Evolutionary conservation across 2,113 vertebrate genomes (phyloP), one percentile per base, ranked within the genome.

Genomic region (Hemicordylus capensis): DNA sequence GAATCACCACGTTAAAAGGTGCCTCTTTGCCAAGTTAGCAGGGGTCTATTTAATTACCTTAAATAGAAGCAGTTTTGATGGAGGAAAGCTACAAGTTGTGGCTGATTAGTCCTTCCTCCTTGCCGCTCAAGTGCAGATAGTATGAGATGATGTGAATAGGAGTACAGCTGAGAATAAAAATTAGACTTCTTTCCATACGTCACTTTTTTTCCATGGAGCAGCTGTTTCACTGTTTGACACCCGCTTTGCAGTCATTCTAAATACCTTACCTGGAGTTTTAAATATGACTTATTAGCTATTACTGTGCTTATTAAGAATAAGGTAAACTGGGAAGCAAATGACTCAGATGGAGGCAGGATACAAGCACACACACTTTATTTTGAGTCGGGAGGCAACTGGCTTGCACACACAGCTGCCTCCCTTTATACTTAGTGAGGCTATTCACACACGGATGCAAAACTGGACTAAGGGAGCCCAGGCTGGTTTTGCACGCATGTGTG

Each of bases 241-340:
- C 26, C 82, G 37, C 80, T 89, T 54, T 0, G 80, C 15, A 92
- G 83, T 75, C 0, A 46, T 84, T 87, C 87, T 54, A 85, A 79
- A 85, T 89, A 83, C 63, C 66, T 92, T 91, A 84, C 37, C 31
- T 87, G 12, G 10, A 87, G 72, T 19, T 89, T 56, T 88, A 31
- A 63, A 70, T 89, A 85, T 74, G 24, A 54, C 44, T 88, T 91
- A 85, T 89, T 92, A 67, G 22, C 76, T 20, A 89, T 74, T 72
- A 80, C 69, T 83, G 15, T 56, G 6, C 63, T 51, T n/a, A 34
- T 56, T 75, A 86, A 86, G 70, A 84, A 4, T 59, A 15, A n/a
- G 74, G 81, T 84, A 86, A 88, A 91, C 84, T 0, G 8, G 66
- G 46, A 76, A 39, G 89, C 37, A 28, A 28, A 12, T 8, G 48